Evolutionary conservation across 2,888 invertebrate species (phyloP).

Genomic region (Acrobasis consociella): DNA sequence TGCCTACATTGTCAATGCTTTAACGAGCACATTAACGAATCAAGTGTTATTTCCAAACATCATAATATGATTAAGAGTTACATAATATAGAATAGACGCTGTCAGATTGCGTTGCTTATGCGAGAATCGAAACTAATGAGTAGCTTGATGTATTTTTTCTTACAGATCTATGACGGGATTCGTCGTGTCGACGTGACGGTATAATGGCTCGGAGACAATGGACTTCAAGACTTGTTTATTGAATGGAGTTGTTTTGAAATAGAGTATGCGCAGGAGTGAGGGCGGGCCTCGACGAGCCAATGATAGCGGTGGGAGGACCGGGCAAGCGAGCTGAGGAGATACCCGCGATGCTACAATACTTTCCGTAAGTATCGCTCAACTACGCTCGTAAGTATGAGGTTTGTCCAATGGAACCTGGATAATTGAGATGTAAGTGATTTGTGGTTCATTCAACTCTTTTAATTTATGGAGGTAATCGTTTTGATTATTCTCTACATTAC

Average conservation of each 20-base stretch:
- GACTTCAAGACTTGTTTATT: conserved; percentile 79
- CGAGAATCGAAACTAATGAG: conserved; percentile 49
- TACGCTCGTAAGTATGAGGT: conserved; percentile 39
- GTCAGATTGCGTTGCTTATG: conserved; percentile 36
- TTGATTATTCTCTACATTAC: too few species aligned
- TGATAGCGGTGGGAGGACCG: conserved; percentile 77
- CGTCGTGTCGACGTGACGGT: conserved; percentile 65
- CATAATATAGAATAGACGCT: conserved; percentile 23
- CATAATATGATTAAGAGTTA: conserved; percentile 13
- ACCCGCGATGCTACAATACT: conserved; percentile 56
- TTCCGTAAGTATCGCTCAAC: conserved; percentile 44
- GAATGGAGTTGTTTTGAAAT: conserved; percentile 78
- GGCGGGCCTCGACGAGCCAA: conserved; percentile 73
- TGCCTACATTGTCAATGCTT: conserved; percentile 43
- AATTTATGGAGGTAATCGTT: too few species aligned
- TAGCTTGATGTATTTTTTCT: conserved; percentile 51
- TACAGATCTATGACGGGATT: conserved; percentile 67
- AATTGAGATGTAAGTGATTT: conserved; percentile 6
- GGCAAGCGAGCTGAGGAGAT: conserved; percentile 58
- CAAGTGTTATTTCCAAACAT: conserved; percentile 7
- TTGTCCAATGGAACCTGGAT: conserved; percentile 24
- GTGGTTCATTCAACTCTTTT: not conserved
- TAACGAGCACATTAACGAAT: conserved; percentile 42
- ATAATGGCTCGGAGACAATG: conserved; percentile 75
- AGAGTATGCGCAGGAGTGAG: conserved; percentile 75